A percentile compares a stretch with the other conserved stretches of the same genome.
These are phyloP conservation scores for Channa maculata DNA, from an alignment of 2,113 vertebrate species.

Conservation along the genomic window DNA sequence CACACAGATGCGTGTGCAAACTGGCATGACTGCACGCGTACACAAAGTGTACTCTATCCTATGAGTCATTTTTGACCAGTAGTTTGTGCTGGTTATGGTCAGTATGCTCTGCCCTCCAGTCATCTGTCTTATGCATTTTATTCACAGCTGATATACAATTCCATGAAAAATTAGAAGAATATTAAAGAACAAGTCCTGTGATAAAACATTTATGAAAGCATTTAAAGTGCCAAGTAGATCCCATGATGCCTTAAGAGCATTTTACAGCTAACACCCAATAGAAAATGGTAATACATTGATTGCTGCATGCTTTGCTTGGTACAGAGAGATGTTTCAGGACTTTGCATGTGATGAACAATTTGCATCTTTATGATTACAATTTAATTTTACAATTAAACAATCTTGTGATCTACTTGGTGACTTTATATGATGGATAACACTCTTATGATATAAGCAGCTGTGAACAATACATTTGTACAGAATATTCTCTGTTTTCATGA, in stretches of 20 bases:
- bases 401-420: constrained; percentile 43
- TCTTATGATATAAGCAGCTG: constrained; percentile 26
- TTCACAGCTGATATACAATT: constrained; percentile 43
- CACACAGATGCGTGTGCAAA: constrained; percentile 48
- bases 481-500: constrained; percentile 4
- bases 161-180: constrained; percentile 9
- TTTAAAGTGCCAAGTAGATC: constrained; percentile 33
- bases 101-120: constrained; percentile 27
- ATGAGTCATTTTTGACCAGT: constrained; percentile 17
- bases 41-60: constrained; percentile 28
- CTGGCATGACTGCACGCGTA: constrained; percentile 53
- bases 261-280: not conserved
- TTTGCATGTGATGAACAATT: constrained; percentile 68
- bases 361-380: constrained; percentile 63
- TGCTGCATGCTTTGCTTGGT: constrained; percentile 74
- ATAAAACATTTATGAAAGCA: constrained; percentile 34
- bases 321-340: constrained; percentile 52
- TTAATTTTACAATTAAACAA: constrained; percentile 3
- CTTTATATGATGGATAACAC: not conserved
- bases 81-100: constrained; percentile 10
- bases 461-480: constrained; percentile 23
- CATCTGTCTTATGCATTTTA: constrained; percentile 41
- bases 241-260: constrained; percentile 26
- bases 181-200: constrained; percentile 10
- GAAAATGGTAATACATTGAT: constrained; percentile 11